These are phyloP conservation scores for Chrysodeixis includens DNA, from an alignment of 2,888 invertebrate species.

Conservation along the genomic window DNA sequence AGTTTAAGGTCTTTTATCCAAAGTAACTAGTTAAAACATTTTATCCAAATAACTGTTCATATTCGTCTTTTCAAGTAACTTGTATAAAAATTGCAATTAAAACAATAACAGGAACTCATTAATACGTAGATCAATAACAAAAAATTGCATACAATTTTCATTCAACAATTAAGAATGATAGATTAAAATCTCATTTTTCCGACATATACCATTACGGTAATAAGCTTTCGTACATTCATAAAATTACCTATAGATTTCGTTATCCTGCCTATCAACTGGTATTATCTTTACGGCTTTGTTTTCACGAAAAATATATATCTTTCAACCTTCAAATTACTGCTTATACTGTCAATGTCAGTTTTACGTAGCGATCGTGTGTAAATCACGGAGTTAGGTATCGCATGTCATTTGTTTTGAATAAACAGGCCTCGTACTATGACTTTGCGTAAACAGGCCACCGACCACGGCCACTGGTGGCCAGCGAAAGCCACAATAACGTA, in stretches of 20 bases:
- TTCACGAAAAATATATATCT: conserved; percentile 46
- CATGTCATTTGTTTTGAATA: conserved; percentile 6
- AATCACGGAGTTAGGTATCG: conserved; percentile 19
- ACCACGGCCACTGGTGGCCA: no score
- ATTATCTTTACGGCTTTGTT: conserved; percentile 68
- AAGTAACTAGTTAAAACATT: no score
- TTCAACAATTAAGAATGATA: neutral
- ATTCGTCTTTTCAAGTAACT: no score
- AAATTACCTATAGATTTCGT: conserved; percentile 59
- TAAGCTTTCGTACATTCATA: conserved; percentile 3
- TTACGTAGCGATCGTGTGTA: conserved; percentile 22
- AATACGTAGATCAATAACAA: neutral
- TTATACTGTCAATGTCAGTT: conserved; percentile 45
- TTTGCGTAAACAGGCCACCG: no score
- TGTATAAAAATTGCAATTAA: no score
- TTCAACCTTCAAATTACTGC: conserved; percentile 46
- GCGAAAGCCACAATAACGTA: no score
- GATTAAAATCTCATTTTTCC: neutral
- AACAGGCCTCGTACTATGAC: neutral
- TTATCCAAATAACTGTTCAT: no score
- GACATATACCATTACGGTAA: conserved; percentile 27
- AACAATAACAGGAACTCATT: neutral
- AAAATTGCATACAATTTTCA: neutral
- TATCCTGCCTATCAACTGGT: conserved; percentile 49
- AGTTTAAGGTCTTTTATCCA: no score